Evolutionary conservation across 35 echinoderm and acorn worm species (phyloP).

Genomic region (Hemicentrotus pulcherrimus): DNA sequence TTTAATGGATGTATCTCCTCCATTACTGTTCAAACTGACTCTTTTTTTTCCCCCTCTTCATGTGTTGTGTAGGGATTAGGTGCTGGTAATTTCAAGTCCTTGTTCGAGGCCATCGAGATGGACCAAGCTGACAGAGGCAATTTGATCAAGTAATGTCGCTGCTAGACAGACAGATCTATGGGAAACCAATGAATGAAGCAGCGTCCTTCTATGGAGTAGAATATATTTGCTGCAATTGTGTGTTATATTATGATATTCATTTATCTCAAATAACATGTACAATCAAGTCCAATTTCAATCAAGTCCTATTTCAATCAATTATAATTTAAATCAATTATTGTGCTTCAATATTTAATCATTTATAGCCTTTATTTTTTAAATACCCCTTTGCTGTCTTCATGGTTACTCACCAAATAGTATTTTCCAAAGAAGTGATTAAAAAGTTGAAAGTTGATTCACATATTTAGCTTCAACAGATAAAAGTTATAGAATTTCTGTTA

Average conservation of each 20-base stretch:
- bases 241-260: background rate
- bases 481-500: no score
- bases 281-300: background rate
- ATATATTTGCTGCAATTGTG: no score
- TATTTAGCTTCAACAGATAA: no score
- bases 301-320: no score
- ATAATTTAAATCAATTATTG: no score
- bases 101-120: conserved; percentile 92
- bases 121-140: conserved; percentile 88
- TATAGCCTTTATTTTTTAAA: no score
- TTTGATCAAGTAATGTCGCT: conserved; percentile 36
- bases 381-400: background rate
- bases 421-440: no score
- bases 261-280: background rate
- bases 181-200: background rate
- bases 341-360: no score
- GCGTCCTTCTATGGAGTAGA: background rate
- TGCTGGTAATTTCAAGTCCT: conserved; percentile 92
- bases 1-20: no score
- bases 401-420: no score
- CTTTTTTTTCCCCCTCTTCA: background rate
- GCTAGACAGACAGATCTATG: background rate
- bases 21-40: no score
- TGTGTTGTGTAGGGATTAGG: conserved; percentile 76
- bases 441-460: no score